Conservation (phyloP, 2,888 invertebrate species). For the Lottia scabra region DNA sequence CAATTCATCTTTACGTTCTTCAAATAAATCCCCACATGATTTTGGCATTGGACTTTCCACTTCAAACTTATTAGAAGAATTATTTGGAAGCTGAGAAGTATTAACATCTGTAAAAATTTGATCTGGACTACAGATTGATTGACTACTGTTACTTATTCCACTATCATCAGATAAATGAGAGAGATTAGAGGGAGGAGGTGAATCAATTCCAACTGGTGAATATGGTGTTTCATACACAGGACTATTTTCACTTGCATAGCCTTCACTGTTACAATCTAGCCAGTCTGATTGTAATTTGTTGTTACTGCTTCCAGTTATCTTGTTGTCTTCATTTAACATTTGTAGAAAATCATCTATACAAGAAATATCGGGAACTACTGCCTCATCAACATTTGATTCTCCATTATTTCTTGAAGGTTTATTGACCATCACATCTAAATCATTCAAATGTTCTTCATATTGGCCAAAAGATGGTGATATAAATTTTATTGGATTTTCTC, state of each 20-base stretch:
- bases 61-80: neutral
- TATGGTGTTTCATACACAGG: neutral
- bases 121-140: neutral
- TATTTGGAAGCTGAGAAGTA: too few species aligned
- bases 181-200: neutral
- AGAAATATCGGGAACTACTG: too few species aligned
- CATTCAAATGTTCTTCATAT: neutral
- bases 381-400: too few species aligned
- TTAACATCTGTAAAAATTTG: too few species aligned
- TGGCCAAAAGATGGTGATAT: neutral
- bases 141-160: neutral
- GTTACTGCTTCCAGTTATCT: too few species aligned
- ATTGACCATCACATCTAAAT: neutral
- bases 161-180: neutral
- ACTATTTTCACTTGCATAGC: neutral
- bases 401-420: too few species aligned
- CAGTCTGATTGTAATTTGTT: too few species aligned
- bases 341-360: too few species aligned
- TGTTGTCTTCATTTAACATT: too few species aligned
- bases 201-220: neutral
- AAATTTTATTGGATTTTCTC: neutral
- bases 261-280: neutral
- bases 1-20: neutral
- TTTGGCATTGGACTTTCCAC: neutral
- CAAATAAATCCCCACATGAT: neutral